These are phyloP conservation scores for Corydoras maculifer DNA, from an alignment of 2,113 vertebrate species.

Conservation along the genomic window DNA sequence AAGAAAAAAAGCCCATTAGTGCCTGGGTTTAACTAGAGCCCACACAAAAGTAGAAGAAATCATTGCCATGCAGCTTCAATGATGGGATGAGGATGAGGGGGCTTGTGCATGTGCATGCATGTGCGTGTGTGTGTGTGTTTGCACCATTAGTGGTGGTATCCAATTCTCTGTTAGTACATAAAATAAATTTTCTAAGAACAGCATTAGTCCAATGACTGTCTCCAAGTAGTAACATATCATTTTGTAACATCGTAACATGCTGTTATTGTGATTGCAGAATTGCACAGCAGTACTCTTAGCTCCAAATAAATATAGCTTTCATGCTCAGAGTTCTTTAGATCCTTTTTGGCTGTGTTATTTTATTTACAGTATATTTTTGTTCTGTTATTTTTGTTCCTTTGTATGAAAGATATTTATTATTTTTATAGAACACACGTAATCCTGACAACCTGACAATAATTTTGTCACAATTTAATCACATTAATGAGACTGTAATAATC, in stretches of 20 bases:
- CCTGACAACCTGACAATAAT: not conserved
- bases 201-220: not conserved
- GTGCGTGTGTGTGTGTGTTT: conserved; percentile 39
- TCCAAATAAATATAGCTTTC: conserved; percentile 4
- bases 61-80: conserved; percentile 50
- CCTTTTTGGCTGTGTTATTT: not conserved
- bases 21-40: conserved; percentile 60
- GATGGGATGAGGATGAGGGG: conserved; percentile 37
- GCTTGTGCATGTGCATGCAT: conserved; percentile 42
- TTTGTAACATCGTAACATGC: not conserved
- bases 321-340: not conserved
- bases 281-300: not conserved
- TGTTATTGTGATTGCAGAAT: too few relatives aligned
- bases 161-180: conserved; percentile 10
- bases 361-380: not conserved
- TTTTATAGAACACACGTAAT: too few relatives aligned
- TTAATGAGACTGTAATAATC: not conserved
- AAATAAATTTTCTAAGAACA: conserved; percentile 2
- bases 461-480: not conserved
- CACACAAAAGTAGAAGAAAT: conserved; percentile 68
- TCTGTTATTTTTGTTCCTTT: too few relatives aligned
- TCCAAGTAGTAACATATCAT: not conserved
- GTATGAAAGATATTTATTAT: too few relatives aligned
- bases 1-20: conserved; percentile 69
- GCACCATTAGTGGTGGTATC: conserved; percentile 21